These are phyloP conservation scores for Nineta flava DNA, from an alignment of 2,888 invertebrate species.

Conservation along the genomic window DNA sequence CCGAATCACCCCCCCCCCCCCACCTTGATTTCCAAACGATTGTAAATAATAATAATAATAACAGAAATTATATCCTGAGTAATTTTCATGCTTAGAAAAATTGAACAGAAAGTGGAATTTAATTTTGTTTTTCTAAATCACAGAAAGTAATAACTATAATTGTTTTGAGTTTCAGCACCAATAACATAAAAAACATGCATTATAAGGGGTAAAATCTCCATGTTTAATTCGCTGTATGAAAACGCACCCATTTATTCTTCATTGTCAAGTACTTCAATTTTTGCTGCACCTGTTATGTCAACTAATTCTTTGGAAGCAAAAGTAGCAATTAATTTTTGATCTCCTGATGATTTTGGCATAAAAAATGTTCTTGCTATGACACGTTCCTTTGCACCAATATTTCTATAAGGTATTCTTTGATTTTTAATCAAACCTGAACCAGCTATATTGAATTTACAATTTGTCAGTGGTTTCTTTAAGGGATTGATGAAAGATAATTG, in stretches of 20 bases:
- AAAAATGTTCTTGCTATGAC: constrained; percentile 39
- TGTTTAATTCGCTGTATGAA: no score
- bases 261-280: constrained; percentile 32
- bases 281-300: constrained; percentile 51
- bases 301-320: constrained; percentile 52
- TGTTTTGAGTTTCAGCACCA: no score
- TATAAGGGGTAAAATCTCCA: no score
- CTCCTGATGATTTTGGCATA: constrained; percentile 44
- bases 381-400: constrained; percentile 36
- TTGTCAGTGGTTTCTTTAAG: constrained; percentile 40
- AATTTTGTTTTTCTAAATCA: no score
- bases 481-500: constrained; percentile 54
- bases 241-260: not conserved
- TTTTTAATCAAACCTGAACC: constrained; percentile 49
- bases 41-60: no score
- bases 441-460: constrained; percentile 52
- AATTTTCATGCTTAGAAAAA: no score
- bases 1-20: no score
- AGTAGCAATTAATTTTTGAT: constrained; percentile 49
- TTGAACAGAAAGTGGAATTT: no score
- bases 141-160: no score
- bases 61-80: no score
- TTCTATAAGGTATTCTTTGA: constrained; percentile 36
- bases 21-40: no score
- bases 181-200: no score